Evolutionary conservation across 2,797 vertebrate genomes (phyloP), one percentile per base, ranked within the genome.

Genomic region (Telmatherina bonti): DNA sequence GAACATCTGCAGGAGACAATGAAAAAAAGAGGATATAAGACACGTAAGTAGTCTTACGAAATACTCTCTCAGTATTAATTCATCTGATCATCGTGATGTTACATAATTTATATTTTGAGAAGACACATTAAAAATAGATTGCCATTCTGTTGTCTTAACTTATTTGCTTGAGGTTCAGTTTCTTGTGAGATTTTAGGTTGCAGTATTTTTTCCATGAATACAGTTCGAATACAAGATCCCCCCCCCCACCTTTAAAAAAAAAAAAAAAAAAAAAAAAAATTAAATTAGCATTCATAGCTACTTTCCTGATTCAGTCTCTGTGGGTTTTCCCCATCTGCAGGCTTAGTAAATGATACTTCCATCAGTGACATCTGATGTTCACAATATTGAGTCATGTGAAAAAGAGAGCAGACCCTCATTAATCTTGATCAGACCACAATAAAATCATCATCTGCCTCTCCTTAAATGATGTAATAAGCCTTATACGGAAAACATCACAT

Each of bases 1-100:
- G 33, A 16, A 73, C 2, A 16, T 75, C 85, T 88, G 75, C 27
- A 43, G 36, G 67, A 35, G 12, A 35, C 5, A 55, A 59, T 6
- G 16, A 7, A 2, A 22, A 24, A 54, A 38, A 0, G 16, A 36
- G 7, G 0, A n/a, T 12, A 61, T 9, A 30, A 31, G 9, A 30
- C 38, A 31, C 27, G n/a, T 22, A 30, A 31, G 9, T 26, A 15
- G 22, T 8, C 24, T 52, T 49, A 27, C 12, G 31, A 51, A 62
- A 26, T 3, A n/a, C n/a, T 49, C 1, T 24, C 13, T 63, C 41
- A 8, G 43, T 22, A 27, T 26, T 51, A 51, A 51, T 51, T 51
- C 7, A 49, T 49, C 22, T 24, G 22, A 51, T 51, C 47, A 51
- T 24, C 47, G 12, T 26, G 22, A 24, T 10, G n/a, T 24, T 51